Conservation (phyloP, 2,888 invertebrate species). For the Cantharis lateralis region DNA sequence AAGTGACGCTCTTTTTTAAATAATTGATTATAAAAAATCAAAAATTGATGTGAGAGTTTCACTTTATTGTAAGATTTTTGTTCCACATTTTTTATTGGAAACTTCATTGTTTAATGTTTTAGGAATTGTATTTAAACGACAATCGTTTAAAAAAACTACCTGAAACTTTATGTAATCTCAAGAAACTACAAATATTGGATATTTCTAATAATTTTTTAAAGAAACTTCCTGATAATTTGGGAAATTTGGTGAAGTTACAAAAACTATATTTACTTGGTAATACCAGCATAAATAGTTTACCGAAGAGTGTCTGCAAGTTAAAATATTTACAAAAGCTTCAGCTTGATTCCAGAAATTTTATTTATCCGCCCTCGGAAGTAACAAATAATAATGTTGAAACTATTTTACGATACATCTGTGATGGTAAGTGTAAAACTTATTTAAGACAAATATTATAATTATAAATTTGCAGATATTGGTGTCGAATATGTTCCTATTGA, state of each 20-base stretch:
- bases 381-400: conserved; percentile 63
- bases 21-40: not conserved
- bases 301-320: conserved; percentile 68
- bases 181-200: conserved; percentile 69
- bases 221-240: conserved; percentile 66
- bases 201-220: conserved; percentile 72
- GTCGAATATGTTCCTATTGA: conserved; percentile 59
- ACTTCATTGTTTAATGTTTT: conserved; percentile 31
- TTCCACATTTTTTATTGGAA: not conserved
- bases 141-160: conserved; percentile 75
- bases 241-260: conserved; percentile 65
- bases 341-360: conserved; percentile 65
- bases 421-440: conserved; percentile 49
- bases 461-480: conserved; percentile 53
- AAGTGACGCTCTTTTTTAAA: not conserved
- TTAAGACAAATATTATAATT: conserved; percentile 43
- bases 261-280: conserved; percentile 67
- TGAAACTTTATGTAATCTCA: conserved; percentile 66
- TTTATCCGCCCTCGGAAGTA: conserved; percentile 69
- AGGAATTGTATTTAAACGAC: conserved; percentile 76
- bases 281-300: conserved; percentile 62
- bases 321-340: conserved; percentile 65
- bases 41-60: not conserved
- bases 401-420: conserved; percentile 69
- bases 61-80: not conserved